Percentiles rank a stretch among this genome's conserved stretches.
phyloP scores from a whole-genome alignment of 2,888 invertebrate genomes.

The Hydraecia micacea region DNA sequence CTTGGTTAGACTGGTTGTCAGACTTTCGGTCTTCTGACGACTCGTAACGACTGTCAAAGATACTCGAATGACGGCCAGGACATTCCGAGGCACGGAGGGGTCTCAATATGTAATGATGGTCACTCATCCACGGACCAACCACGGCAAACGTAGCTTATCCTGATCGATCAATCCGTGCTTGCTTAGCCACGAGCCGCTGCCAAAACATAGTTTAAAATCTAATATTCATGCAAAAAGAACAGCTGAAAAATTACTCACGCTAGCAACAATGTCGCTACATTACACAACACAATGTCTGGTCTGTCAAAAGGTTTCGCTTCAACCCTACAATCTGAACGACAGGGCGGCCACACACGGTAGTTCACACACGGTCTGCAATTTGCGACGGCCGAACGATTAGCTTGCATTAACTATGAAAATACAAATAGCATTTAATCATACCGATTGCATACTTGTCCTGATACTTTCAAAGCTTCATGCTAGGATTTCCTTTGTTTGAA shows the following conservation, averaged over 20 bases:
- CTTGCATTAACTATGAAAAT: constrained; percentile 31
- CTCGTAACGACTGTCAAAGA: not conserved
- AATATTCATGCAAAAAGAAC: not conserved
- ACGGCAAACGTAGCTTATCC: too few relatives aligned
- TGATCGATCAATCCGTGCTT: too few relatives aligned
- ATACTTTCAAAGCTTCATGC: not conserved
- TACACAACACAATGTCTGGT: not conserved
- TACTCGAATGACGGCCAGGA: not conserved
- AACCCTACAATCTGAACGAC: constrained; percentile 22
- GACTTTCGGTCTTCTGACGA: not conserved
- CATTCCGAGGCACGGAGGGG: too few relatives aligned
- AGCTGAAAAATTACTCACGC: not conserved
- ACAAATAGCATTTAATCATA: constrained; percentile 44
- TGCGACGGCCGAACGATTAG: constrained; percentile 55
- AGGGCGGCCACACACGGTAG: constrained; percentile 57
- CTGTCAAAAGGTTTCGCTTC: constrained; percentile 1
- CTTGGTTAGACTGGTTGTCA: too few relatives aligned
- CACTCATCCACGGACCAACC: too few relatives aligned
- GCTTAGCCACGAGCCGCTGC: not conserved
- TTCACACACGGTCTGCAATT: constrained; percentile 67
- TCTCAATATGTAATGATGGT: not conserved
- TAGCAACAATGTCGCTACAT: not conserved
- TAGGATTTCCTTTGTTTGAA: constrained; percentile 11
- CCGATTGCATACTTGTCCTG: not conserved
- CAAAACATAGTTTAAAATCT: not conserved